Percentiles rank a stretch among this genome's conserved stretches.
These are phyloP conservation scores for Procambarus virginalis DNA, from an alignment of 1,140 invertebrate genomes.

Conservation along the genomic window DNA sequence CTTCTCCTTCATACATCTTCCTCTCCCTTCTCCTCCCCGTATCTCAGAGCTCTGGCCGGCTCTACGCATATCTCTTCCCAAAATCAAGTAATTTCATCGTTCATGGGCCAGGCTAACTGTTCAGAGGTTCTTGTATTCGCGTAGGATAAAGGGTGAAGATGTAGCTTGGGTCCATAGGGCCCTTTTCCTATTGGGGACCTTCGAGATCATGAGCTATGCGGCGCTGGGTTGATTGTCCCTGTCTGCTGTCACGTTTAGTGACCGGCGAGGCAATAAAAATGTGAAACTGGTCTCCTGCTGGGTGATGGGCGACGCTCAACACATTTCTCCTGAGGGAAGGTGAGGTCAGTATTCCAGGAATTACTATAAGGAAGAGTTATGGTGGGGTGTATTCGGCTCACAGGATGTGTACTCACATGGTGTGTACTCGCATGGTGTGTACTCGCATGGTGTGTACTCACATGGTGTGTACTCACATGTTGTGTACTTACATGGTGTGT, in stretches of 20 bases:
- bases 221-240: background rate
- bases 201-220: background rate
- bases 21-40: background rate
- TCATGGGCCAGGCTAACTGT: background rate
- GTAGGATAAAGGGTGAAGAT: background rate
- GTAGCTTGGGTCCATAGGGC: background rate
- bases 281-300: conserved; percentile 33
- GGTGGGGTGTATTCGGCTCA: too few species aligned
- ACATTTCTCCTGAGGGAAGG: too few species aligned
- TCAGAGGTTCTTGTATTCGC: background rate
- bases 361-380: too few species aligned
- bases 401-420: too few species aligned
- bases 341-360: too few species aligned
- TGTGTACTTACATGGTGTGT: too few species aligned
- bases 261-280: conserved; percentile 15
- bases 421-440: too few species aligned
- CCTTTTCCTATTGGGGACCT: background rate
- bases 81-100: background rate
- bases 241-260: conserved; percentile 26
- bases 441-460: too few species aligned
- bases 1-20: background rate
- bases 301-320: background rate
- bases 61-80: background rate
- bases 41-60: background rate
- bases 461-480: too few species aligned